phyloP scores from a whole-genome alignment of 2,113 vertebrate genomes.

The Polypterus senegalus region DNA sequence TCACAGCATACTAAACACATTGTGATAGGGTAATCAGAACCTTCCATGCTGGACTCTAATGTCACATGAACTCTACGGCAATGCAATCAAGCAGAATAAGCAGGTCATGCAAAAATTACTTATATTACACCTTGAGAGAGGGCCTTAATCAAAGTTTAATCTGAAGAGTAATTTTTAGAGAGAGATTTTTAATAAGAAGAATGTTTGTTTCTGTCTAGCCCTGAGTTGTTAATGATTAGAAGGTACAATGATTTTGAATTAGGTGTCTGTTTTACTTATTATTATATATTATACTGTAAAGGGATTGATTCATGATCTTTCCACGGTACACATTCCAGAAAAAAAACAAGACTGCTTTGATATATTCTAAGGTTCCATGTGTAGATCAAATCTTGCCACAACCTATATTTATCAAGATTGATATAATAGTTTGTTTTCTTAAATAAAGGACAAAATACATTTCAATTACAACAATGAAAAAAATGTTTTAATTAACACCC shows the following conservation, averaged over 20 bases:
- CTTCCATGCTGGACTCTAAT: neutral
- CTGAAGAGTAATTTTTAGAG: neutral
- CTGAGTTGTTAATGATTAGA: too few species aligned
- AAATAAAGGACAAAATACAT: neutral
- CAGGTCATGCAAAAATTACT: neutral
- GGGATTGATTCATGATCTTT: too few species aligned
- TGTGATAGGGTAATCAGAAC: neutral
- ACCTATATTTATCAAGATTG: too few species aligned
- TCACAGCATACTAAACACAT: neutral
- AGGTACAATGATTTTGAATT: too few species aligned
- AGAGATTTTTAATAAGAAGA: too few species aligned
- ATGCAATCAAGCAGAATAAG: slow-evolving; percentile 1
- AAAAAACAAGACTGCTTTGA: too few species aligned
- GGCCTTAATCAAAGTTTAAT: slow-evolving; percentile 6
- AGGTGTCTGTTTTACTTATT: too few species aligned
- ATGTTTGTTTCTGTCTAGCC: too few species aligned
- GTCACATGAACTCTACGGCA: slow-evolving; percentile 1
- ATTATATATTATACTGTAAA: too few species aligned
- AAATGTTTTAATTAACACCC: neutral
- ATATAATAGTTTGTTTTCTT: neutral
- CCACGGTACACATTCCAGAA: too few species aligned
- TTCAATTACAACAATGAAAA: neutral
- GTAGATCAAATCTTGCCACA: too few species aligned
- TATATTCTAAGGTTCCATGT: too few species aligned
- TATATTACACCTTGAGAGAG: neutral